These are phyloP conservation scores for Gastrophryne carolinensis DNA, from an alignment of 2,797 vertebrate species.

Conservation along the genomic window DNA sequence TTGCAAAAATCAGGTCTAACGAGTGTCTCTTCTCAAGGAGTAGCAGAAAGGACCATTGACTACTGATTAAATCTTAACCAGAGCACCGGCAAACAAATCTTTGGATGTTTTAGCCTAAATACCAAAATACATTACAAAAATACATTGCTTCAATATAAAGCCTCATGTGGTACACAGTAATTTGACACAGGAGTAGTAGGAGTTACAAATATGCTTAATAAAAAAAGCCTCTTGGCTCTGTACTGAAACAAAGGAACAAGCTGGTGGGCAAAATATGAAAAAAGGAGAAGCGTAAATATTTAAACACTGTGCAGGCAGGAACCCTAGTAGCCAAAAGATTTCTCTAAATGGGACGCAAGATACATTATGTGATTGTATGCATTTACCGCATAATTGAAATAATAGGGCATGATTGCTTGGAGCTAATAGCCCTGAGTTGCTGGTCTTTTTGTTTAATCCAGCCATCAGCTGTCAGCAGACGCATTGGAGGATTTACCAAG, in stretches of 20 bases:
- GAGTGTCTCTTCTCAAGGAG: too few relatives aligned
- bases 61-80: too few relatives aligned
- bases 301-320: constrained; percentile 90
- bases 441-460: constrained; percentile 96
- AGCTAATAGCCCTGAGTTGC: constrained; percentile 96
- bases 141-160: too few relatives aligned
- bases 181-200: too few relatives aligned
- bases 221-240: constrained; percentile 42
- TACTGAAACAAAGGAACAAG: constrained; percentile 88
- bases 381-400: constrained; percentile 97
- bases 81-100: too few relatives aligned
- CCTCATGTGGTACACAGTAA: too few relatives aligned
- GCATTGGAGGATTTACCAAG: constrained; percentile 89
- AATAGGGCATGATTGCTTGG: constrained; percentile 96
- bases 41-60: too few relatives aligned
- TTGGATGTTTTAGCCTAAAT: too few relatives aligned
- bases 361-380: constrained; percentile 95
- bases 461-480: constrained; percentile 91
- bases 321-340: constrained; percentile 87
- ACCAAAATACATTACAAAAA: too few relatives aligned
- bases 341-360: constrained; percentile 88
- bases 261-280: constrained; percentile 64
- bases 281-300: constrained; percentile 91
- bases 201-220: too few relatives aligned
- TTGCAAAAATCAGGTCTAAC: too few relatives aligned